Evolutionary conservation across 2,888 invertebrate genomes (phyloP).

Genomic region (Lydus trimaculatus): DNA sequence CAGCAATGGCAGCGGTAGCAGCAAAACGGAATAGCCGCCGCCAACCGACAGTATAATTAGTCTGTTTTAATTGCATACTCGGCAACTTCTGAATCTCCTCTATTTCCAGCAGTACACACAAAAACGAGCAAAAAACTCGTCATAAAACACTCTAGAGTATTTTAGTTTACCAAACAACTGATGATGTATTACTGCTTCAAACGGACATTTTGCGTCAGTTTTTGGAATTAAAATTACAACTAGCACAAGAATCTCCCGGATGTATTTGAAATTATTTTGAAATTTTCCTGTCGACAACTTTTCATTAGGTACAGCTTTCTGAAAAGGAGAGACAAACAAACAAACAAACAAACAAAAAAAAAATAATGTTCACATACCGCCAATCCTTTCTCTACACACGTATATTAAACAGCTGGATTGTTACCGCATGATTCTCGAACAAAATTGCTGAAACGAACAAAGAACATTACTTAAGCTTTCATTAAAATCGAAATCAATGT

Average conservation of each 20-base stretch:
- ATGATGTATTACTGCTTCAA: slow-evolving; percentile 40
- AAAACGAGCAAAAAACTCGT: slow-evolving; percentile 41
- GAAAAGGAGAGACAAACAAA: too few relatives aligned
- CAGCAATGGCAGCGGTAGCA: not conserved
- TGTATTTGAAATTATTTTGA: not conserved
- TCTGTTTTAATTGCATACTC: slow-evolving; percentile 53
- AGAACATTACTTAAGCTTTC: slow-evolving; percentile 54
- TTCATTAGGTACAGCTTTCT: too few relatives aligned
- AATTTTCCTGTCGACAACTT: not conserved
- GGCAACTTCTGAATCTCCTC: slow-evolving; percentile 46
- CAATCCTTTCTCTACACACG: too few relatives aligned
- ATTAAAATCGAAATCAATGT: slow-evolving; percentile 57
- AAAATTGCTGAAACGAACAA: slow-evolving; percentile 36
- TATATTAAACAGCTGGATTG: too few relatives aligned
- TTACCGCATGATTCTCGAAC: too few relatives aligned
- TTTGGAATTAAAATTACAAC: not conserved
- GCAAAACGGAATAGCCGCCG: slow-evolving; percentile 25
- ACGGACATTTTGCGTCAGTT: not conserved
- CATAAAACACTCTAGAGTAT: slow-evolving; percentile 45
- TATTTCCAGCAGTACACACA: slow-evolving; percentile 11
- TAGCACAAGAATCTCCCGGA: not conserved
- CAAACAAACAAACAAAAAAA: too few relatives aligned
- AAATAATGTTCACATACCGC: too few relatives aligned
- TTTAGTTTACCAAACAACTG: slow-evolving; percentile 41
- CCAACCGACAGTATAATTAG: slow-evolving; percentile 46